Evolutionary conservation across 1,140 invertebrate genomes (phyloP).

Genomic region (Potamilus streckersoni): DNA sequence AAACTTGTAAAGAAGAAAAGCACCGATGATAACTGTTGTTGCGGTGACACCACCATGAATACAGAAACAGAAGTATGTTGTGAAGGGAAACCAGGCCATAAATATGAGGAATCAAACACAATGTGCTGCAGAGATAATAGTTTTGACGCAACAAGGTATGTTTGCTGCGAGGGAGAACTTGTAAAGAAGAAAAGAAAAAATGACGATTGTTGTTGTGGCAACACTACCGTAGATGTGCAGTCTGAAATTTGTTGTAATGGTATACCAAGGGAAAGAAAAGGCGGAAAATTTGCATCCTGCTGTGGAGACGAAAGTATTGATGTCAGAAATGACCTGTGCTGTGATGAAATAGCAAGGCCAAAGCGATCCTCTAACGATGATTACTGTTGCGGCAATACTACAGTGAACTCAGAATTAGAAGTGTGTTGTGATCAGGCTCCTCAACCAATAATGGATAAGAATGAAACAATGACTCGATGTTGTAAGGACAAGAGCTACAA

Average conservation of each 20-base stretch:
- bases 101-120: conserved; percentile 13
- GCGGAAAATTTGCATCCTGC: conserved; percentile 24
- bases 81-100: conserved; percentile 4
- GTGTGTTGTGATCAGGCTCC: conserved; percentile 20
- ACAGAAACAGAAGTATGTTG: conserved; percentile 23
- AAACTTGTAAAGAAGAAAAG: conserved; percentile 6
- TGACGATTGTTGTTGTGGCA: conserved; percentile 24
- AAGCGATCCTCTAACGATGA: conserved; percentile 21
- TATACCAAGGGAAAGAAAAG: conserved; percentile 14
- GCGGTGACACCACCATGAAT: conserved; percentile 27
- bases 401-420: conserved; percentile 14
- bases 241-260: conserved; percentile 27
- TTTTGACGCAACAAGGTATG: conserved; percentile 10
- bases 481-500: conserved; percentile 21
- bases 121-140: conserved; percentile 21
- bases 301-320: conserved; percentile 26
- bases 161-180: conserved; percentile 18
- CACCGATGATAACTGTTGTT: conserved; percentile 22
- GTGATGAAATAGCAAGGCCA: conserved; percentile 7
- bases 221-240: conserved; percentile 25
- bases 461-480: conserved; percentile 19
- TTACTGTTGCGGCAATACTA: conserved; percentile 26
- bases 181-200: conserved; percentile 11
- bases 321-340: conserved; percentile 17
- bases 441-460: conserved; percentile 5